Conservation (phyloP, 2,113 vertebrate species). For the Microcebus murinus region DNA sequence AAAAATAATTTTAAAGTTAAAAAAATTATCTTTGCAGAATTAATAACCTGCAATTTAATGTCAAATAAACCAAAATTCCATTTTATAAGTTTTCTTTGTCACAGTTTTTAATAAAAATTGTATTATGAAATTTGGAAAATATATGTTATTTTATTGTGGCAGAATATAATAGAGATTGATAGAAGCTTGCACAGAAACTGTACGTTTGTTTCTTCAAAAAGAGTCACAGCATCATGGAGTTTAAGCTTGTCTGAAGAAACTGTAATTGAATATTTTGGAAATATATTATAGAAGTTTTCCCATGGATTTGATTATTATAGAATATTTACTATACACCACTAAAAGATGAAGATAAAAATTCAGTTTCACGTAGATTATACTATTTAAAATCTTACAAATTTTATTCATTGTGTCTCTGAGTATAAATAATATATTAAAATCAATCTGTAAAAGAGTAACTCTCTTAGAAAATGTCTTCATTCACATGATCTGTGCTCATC, state of each 20-base stretch:
- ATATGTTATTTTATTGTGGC: neutral
- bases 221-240: neutral
- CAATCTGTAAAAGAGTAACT: neutral
- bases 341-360: neutral
- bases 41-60: neutral
- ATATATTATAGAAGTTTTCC: neutral
- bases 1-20: too few relatives aligned
- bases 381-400: neutral
- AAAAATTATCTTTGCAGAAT: neutral
- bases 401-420: neutral
- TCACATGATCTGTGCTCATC: neutral
- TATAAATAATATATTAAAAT: neutral
- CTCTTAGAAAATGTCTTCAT: neutral
- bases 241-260: constrained; percentile 11
- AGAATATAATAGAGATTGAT: neutral
- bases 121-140: neutral
- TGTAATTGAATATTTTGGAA: neutral
- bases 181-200: neutral
- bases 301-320: neutral
- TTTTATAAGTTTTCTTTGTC: neutral
- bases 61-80: constrained; percentile 15
- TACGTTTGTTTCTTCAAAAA: neutral
- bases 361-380: neutral
- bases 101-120: neutral
- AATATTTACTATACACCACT: neutral